These are phyloP conservation scores for Andrena bucephala DNA, from an alignment of 2,888 invertebrate species.

Conservation along the genomic window DNA sequence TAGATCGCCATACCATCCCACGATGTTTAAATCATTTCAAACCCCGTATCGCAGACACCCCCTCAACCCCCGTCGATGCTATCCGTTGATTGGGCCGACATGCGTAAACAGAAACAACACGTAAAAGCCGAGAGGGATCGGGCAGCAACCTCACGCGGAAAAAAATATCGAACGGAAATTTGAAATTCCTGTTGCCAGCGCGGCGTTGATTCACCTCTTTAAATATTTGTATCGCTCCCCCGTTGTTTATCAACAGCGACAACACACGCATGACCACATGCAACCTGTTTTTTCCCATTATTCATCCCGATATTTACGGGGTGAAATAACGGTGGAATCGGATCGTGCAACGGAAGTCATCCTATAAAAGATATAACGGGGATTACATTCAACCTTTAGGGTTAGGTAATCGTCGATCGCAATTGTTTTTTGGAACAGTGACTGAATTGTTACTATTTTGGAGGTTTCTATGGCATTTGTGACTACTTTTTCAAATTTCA, in stretches of 20 bases:
- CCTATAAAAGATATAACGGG: not conserved
- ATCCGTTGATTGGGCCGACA: conserved; percentile 39
- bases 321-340: conserved; percentile 11
- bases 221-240: conserved; percentile 41
- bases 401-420: not conserved
- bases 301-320: not conserved
- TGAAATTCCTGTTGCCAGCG: conserved; percentile 45
- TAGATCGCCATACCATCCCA: not conserved
- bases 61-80: not conserved
- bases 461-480: too few relatives aligned
- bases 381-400: not conserved
- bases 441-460: too few relatives aligned
- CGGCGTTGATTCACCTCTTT: conserved; percentile 24
- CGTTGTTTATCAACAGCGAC: conserved; percentile 19
- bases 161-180: conserved; percentile 35
- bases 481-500: too few relatives aligned
- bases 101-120: conserved; percentile 24
- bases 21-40: conserved; percentile 31
- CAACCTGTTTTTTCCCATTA: not conserved
- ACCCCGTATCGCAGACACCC: not conserved
- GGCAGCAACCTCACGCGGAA: not conserved
- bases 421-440: too few relatives aligned
- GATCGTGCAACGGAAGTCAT: not conserved
- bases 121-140: not conserved
- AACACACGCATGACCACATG: not conserved